Evolutionary conservation across 2,113 vertebrate species (phyloP).

Genomic region (Mus spicilegus): DNA sequence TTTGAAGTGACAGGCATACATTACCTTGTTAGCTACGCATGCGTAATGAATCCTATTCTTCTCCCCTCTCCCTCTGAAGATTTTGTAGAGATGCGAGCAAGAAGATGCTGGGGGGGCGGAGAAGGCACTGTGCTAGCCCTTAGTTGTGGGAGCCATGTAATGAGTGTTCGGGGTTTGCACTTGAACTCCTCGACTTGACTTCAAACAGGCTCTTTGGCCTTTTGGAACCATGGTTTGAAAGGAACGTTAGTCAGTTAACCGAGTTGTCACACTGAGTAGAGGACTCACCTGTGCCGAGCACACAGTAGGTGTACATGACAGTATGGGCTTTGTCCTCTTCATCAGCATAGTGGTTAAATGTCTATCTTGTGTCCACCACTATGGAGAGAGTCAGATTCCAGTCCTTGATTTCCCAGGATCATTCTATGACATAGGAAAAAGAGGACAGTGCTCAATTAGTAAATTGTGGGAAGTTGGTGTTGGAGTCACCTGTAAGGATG

Average conservation of each 20-base stretch:
- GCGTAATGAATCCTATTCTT: neutral
- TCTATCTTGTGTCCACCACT: fast-evolving
- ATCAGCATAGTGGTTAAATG: fast-evolving
- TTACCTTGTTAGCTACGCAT: neutral
- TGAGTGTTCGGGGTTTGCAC: neutral
- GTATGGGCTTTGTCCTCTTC: fast-evolving
- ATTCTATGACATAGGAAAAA: neutral
- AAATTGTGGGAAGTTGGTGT: no score
- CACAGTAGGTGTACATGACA: fast-evolving
- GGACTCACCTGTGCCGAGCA: no score
- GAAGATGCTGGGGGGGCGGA: neutral
- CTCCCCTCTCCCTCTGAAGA: neutral
- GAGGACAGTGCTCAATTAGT: neutral
- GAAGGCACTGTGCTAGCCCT: neutral
- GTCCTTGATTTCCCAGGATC: neutral
- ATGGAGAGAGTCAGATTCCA: neutral
- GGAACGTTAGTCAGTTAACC: neutral
- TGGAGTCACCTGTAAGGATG: neutral
- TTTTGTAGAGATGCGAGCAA: neutral
- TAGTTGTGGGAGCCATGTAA: neutral
- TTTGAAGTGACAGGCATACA: no score
- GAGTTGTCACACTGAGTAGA: neutral
- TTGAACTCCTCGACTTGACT: neutral
- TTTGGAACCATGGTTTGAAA: conserved; percentile 17
- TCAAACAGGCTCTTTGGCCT: neutral